Evolutionary conservation across 1,140 invertebrate genomes (phyloP).

Genomic region (Drosophila sucinea): DNA sequence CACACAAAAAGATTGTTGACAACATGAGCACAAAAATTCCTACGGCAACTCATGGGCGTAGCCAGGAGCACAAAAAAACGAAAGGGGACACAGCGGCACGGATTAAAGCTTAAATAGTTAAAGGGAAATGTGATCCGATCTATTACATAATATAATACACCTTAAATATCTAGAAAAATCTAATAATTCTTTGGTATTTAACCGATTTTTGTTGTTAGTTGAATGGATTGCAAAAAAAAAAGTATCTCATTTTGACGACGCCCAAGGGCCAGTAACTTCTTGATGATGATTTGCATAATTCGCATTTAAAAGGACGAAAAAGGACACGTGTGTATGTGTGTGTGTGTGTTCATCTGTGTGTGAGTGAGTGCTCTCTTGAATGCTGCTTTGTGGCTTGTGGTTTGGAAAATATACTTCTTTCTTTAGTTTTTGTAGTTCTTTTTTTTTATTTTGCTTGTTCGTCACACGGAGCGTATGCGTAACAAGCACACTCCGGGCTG

Average conservation of each 20-base stretch:
- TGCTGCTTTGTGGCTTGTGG: conserved; percentile 44
- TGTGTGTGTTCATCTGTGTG: conserved; percentile 14
- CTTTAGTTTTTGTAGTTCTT: neutral
- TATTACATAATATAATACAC: too few relatives aligned
- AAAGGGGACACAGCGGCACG: neutral
- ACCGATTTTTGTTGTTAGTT: too few relatives aligned
- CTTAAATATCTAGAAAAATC: too few relatives aligned
- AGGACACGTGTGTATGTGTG: conserved; percentile 17
- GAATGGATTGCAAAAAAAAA: too few relatives aligned
- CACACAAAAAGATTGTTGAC: conserved; percentile 17
- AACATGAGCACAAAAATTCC: conserved; percentile 19
- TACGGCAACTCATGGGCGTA: neutral
- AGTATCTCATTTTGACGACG: neutral
- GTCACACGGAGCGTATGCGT: conserved; percentile 68
- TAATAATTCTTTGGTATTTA: too few relatives aligned
- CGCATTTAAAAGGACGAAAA: conserved; percentile 23
- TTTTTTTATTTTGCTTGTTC: conserved; percentile 41
- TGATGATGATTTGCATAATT: conserved; percentile 27
- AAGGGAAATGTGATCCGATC: too few relatives aligned
- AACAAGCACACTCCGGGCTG: conserved; percentile 53
- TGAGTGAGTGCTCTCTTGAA: conserved; percentile 41
- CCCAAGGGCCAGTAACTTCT: neutral
- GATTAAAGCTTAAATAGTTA: too few relatives aligned
- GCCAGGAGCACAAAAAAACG: neutral
- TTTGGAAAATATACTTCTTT: conserved; percentile 48